Conservation (phyloP, 2,888 invertebrate species). For the Xiphydria camelus region DNA sequence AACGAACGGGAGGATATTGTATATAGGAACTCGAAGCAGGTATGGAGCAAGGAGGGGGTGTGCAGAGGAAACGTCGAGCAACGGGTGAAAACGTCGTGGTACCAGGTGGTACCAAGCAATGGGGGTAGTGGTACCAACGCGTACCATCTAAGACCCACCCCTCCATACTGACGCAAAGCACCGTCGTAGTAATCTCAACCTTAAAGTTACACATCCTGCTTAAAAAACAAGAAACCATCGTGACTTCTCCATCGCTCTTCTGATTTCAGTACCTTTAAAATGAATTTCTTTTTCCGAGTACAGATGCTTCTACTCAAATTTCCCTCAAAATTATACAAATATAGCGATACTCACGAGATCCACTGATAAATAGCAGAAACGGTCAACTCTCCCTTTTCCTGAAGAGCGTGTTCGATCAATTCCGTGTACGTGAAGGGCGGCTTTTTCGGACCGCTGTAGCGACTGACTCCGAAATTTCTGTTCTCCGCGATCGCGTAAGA, state of each 20-base stretch:
- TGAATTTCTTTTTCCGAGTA: too few species aligned
- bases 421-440: conserved; percentile 91
- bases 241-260: too few species aligned
- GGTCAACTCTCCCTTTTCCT: conserved; percentile 84
- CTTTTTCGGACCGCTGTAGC: conserved; percentile 68
- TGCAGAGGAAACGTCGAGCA: conserved; percentile 12
- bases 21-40: neutral
- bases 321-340: neutral
- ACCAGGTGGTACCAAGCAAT: conserved; percentile 45
- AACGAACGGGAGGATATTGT: conserved; percentile 31
- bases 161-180: too few species aligned
- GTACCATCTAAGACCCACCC: conserved; percentile 40
- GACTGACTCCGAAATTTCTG: conserved; percentile 33
- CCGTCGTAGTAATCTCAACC: too few species aligned
- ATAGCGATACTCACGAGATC: conserved; percentile 92
- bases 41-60: conserved; percentile 7
- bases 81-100: conserved; percentile 37
- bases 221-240: too few species aligned
- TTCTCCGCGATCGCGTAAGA: conserved; percentile 30
- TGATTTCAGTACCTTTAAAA: too few species aligned
- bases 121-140: conserved; percentile 45
- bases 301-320: too few species aligned
- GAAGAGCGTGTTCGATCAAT: conserved; percentile 83
- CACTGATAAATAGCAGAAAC: conserved; percentile 91
- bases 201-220: too few species aligned